A percentile compares a stretch with the other conserved stretches of the same genome.
phyloP scores from a whole-genome alignment of 2,888 invertebrate genomes.

The Agrotis exclamationis region DNA sequence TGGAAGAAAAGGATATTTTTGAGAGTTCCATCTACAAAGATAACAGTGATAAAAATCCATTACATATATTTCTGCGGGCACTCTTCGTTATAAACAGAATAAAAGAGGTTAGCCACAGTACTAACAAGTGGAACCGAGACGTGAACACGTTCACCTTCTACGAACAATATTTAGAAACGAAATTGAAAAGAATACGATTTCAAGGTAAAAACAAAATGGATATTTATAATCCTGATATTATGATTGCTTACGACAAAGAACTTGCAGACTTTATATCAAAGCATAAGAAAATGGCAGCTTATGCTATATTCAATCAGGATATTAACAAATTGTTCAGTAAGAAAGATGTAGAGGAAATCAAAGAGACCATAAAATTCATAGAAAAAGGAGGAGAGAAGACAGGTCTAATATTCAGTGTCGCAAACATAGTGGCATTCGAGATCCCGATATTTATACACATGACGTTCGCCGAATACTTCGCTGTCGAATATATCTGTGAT shows the following conservation, averaged over 20 bases:
- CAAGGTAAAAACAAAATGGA: constrained; percentile 48
- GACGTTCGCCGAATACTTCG: constrained; percentile 50
- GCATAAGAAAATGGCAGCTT: constrained; percentile 51
- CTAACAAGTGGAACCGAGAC: constrained; percentile 33
- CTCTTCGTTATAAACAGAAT: constrained; percentile 43
- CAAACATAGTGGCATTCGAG: constrained; percentile 19
- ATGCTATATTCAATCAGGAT: constrained; percentile 23
- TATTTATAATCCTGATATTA: constrained; percentile 29
- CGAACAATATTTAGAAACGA: constrained; percentile 50
- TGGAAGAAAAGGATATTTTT: too few species aligned
- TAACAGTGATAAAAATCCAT: constrained; percentile 23
- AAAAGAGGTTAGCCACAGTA: constrained; percentile 8
- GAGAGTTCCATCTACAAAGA: too few species aligned
- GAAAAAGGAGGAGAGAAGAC: constrained; percentile 41
- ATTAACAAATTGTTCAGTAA: constrained; percentile 17
- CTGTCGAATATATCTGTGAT: constrained; percentile 44
- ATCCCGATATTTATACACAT: constrained; percentile 42
- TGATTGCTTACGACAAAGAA: constrained; percentile 41
- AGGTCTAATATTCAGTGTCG: too few species aligned
- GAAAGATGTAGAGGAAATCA: constrained; percentile 23
- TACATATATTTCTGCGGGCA: constrained; percentile 47
- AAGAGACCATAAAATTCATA: constrained; percentile 17
- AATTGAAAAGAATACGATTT: constrained; percentile 47
- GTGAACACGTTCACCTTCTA: constrained; percentile 41
- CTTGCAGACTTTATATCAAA: constrained; percentile 30